Evolutionary conservation across 2,888 invertebrate genomes (phyloP), one percentile per base, ranked within the genome.

Genomic region (Cheilosia pagana): DNA sequence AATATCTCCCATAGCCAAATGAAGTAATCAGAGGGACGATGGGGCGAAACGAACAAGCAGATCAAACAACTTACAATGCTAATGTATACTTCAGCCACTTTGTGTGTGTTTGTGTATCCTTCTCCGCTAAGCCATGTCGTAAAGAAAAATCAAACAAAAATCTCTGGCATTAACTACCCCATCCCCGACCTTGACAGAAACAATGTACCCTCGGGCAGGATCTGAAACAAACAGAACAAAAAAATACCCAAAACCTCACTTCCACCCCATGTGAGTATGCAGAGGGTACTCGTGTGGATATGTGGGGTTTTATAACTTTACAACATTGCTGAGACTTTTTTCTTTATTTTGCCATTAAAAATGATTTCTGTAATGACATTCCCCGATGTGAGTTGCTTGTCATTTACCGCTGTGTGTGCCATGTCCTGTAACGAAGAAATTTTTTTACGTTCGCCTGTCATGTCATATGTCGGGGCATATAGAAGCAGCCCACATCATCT

Each of bases 371-470:
- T 35, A 39, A 60, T 62, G 45, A 41, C 45, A 45, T 67, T 19
- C 53, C n/a, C 50, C 25, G 43, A 52, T 50, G 71, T 53, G 23
- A n/a, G 16, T 7, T 35, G 53, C 28, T 48, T 68, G 67, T 75
- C 68, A 75, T 63, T 12, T 74, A 55, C 59, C 59, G 62, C 59
- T 43, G 43, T 25, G 28, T 43, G 70, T 67, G 50, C 45, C 77
- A 77, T 77, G 82, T 72, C 35, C 72, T 55, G 48, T 25, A 50
- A 53, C 55, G 55, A 41, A 45, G 8, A 0, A 67, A 39, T 67
- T 60, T 77, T 72, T 82, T 82, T 77, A 82, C 67, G 77, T 77
- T 82, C 72, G n/a, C 50, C 62, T 67, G 62, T 50, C 82, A 82
- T 83, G 72, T 74, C 68, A 78, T 35, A 45, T 41, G 41, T 53